Base-by-base conservation (phyloP, 92 coral and sea anemone genomes). In the Porites evermanni region DNA sequence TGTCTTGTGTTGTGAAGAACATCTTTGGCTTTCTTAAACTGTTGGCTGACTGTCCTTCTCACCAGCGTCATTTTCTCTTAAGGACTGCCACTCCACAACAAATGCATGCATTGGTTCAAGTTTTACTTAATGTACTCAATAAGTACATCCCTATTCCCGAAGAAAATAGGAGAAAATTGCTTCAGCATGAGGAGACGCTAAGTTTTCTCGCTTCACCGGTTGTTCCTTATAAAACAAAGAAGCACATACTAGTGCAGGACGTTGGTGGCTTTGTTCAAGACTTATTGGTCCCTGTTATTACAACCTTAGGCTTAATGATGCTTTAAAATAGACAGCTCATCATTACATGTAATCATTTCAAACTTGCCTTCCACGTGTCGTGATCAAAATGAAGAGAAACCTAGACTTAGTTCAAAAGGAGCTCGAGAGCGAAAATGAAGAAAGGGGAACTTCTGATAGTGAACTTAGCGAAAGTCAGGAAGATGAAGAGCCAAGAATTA, bases 241-340 rank as follows among this genome's bases (percentile, higher is more conserved):
- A 67, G 64, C 67, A 17, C 2, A 19, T 66, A 3, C 78, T 78
- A 17, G 81, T 18, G 14, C 86, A 86, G 58, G 73, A 86, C 73
- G 72, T 67, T 53, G 90, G 90, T 3, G 70, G 77, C 17, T 70
- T 86, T 14, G 19, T 87, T 32, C 53, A 74, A 29, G 85, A 81
- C 6, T 72, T 77, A 8, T 64, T 85, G 53, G 64, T 79, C 60
- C 87, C 87, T 12, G 75, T 75, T 79, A 12, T 18, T 19, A 65
- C 11, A n/a, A 65, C 26, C 26, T 65, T 65, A 29, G 70, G 70
- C 9, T 20, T 5, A 8, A 24, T 65, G 7, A 65, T 4, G 70
- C 21, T 65, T n/a, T 65, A 65, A 65, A 65, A 18, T 20, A 12
- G 10, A 50, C 76, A n/a, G 3, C 8, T 16, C 16, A n/a, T 77